Evolutionary conservation across 1,140 invertebrate species (phyloP).

Genomic region (Mesaphorura yosii): DNA sequence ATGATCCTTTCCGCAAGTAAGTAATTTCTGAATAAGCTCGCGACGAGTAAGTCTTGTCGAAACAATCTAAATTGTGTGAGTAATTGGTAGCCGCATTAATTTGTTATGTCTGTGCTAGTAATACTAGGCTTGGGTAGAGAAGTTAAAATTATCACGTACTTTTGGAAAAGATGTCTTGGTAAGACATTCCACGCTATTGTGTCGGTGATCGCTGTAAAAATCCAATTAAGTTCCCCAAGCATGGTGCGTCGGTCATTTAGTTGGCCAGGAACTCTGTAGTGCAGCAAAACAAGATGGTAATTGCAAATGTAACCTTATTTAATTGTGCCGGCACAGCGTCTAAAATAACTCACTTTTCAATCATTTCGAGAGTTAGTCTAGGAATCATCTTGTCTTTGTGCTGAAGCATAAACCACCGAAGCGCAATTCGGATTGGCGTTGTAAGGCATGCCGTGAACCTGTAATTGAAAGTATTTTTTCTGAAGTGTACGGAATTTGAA

Average conservation of each 20-base stretch:
- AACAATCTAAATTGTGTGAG: slow-evolving; percentile 66
- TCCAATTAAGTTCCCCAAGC: slow-evolving; percentile 98
- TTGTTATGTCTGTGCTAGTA: too few species aligned
- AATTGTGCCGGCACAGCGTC: background rate
- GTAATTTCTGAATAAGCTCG: slow-evolving; percentile 94
- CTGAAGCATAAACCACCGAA: slow-evolving; percentile 87
- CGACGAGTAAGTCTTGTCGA: slow-evolving; percentile 93
- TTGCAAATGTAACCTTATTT: background rate
- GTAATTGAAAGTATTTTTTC: too few species aligned
- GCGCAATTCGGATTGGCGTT: slow-evolving; percentile 92
- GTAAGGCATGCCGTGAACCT: slow-evolving; percentile 97
- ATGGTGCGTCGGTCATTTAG: slow-evolving; percentile 90
- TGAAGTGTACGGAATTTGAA: too few species aligned
- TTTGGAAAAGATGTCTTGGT: slow-evolving; percentile 40
- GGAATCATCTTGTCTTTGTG: slow-evolving; percentile 69
- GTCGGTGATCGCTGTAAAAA: slow-evolving; percentile 98
- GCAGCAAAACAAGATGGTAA: slow-evolving; percentile 29
- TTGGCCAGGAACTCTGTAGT: slow-evolving; percentile 91
- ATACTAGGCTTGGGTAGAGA: background rate
- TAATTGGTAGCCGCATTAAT: too few species aligned
- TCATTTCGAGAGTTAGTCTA: slow-evolving; percentile 62
- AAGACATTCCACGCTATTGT: slow-evolving; percentile 99
- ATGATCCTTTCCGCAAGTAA: slow-evolving; percentile 92
- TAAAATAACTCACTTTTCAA: slow-evolving; percentile 64
- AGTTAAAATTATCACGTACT: slow-evolving; percentile 18